These are phyloP conservation scores for Elephas maximus DNA, from an alignment of 2,113 vertebrate genomes.

Conservation along the genomic window DNA sequence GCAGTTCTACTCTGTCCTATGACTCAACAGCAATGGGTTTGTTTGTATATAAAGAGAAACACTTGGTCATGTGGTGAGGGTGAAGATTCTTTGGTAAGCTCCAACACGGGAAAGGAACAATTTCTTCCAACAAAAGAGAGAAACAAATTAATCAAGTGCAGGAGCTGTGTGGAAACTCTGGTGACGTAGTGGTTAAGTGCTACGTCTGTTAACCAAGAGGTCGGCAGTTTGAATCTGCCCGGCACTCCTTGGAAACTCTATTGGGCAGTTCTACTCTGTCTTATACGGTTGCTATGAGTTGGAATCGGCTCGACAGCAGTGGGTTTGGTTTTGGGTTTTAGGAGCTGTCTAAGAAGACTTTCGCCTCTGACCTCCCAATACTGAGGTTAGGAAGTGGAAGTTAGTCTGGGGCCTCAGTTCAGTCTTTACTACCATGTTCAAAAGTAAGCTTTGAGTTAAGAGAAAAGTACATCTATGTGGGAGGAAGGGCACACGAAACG, in stretches of 20 bases:
- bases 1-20: too few relatives aligned
- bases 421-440: conserved; percentile 40
- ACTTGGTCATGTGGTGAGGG: neutral
- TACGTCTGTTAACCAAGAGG: too few relatives aligned
- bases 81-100: neutral
- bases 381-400: conserved; percentile 24
- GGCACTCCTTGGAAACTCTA: too few relatives aligned
- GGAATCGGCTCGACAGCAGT: too few relatives aligned
- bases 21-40: too few relatives aligned
- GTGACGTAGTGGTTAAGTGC: too few relatives aligned
- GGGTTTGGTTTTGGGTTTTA: neutral
- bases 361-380: conserved; percentile 20
- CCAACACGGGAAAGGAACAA: conserved; percentile 38
- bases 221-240: too few relatives aligned
- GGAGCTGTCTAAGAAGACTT: conserved; percentile 8
- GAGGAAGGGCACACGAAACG: conserved; percentile 4
- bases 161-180: neutral
- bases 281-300: too few relatives aligned
- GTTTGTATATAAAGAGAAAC: neutral
- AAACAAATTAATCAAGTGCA: conserved; percentile 38
- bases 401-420: neutral
- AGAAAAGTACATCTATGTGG: conserved; percentile 5
- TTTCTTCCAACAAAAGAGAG: conserved; percentile 60
- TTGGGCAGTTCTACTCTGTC: too few relatives aligned
- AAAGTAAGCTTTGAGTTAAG: conserved; percentile 52